Base-by-base conservation (phyloP, 2,797 vertebrate genomes). In the Lepidocolaptes lacrymiger region DNA sequence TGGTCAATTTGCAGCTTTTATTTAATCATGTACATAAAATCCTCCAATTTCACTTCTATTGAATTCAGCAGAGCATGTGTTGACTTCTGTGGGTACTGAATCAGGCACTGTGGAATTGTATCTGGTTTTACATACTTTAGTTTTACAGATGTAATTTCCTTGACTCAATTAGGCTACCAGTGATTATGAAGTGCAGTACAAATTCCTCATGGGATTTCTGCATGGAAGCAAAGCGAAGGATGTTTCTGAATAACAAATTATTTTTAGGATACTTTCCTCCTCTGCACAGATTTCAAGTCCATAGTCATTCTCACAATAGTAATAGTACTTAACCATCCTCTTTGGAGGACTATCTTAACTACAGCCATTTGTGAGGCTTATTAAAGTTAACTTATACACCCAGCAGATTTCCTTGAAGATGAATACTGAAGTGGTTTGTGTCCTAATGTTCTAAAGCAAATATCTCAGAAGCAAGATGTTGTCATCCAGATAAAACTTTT, bases 401-500 rank as follows among this genome's bases (percentile, higher is more conserved):
- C 36, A 4, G 63, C 24, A 92, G 61, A 68, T 74, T 66, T 91
- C 68, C 68, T 73, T 86, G 87, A 68, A 78, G 58, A 88, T 73
- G 69, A 88, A 92, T 66, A 59, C 79, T 67, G 36, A 89, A 85
- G 76, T 67, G 34, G 59, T 91, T 93, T 90, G 67, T 61, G 71
- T 91, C 86, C 71, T 85, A 39, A 74, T 62, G 61, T 69, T 93
- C 79, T 94, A 92, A 95, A 92, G 49, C 83, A 92, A 96, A n/a
- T 63, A 68, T 58, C 44, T 93, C 67, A 62, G 55, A 74, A 89
- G 68, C 39, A 92, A 93, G 91, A 89, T 95, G 64, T 61, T 93
- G 91, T 85, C 83, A 93, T 85, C 36, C 73, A 89, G 95, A 96
- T 96, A 96, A 93, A 95, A 93, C 56, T 91, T 94, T 92, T 91